Evolutionary conservation across 2,888 invertebrate species (phyloP).

Genomic region (Drosophila birchii): DNA sequence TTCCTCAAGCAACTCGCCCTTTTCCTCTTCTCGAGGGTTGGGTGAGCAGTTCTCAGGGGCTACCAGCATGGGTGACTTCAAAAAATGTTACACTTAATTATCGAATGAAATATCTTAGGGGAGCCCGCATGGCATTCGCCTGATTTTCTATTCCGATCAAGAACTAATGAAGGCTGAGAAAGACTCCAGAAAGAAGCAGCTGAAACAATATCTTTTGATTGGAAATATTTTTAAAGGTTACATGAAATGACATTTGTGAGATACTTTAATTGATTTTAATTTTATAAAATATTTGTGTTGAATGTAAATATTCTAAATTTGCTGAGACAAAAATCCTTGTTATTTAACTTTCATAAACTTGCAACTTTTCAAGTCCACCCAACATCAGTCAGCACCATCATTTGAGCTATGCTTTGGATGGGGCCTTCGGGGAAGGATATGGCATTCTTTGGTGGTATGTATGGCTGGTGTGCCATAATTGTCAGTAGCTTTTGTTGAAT

Average conservation of each 20-base stretch:
- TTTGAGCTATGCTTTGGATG: slow-evolving; percentile 27
- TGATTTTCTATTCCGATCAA: slow-evolving; percentile 29
- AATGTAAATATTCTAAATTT: too few species aligned
- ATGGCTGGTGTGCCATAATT: slow-evolving; percentile 75
- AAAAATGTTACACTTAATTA: slow-evolving; percentile 33
- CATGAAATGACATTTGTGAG: neutral
- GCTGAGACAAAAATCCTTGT: too few species aligned
- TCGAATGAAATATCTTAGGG: slow-evolving; percentile 31
- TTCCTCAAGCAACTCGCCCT: slow-evolving; percentile 2
- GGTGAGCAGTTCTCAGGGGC: slow-evolving; percentile 21
- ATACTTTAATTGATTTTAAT: neutral
- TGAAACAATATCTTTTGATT: slow-evolving; percentile 8
- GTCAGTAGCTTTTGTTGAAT: slow-evolving; percentile 80
- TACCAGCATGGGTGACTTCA: slow-evolving; percentile 27
- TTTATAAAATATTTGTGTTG: neutral
- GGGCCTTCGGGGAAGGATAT: slow-evolving; percentile 27
- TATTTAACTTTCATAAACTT: neutral
- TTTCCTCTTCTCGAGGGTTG: slow-evolving; percentile 32
- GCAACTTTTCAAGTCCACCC: slow-evolving; percentile 26
- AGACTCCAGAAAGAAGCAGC: slow-evolving; percentile 11
- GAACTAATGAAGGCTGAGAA: slow-evolving; percentile 38
- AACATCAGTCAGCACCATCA: slow-evolving; percentile 16
- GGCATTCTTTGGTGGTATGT: slow-evolving; percentile 54
- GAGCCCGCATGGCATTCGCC: slow-evolving; percentile 19
- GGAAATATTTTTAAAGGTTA: neutral